Evolutionary conservation across 1,140 invertebrate genomes (phyloP).

Genomic region (Megalonaias nervosa): DNA sequence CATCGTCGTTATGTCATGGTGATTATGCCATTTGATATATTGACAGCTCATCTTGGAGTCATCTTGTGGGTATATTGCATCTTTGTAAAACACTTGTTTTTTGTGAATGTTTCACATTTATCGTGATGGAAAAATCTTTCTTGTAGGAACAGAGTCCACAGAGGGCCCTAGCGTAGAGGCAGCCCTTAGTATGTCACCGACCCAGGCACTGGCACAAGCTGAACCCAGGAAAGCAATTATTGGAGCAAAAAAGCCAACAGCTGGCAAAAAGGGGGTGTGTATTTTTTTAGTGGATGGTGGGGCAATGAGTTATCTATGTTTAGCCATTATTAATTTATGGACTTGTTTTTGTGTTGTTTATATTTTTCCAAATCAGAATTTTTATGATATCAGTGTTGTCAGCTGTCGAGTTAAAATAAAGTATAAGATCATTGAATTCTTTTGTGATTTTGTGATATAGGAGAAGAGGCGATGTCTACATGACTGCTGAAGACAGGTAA

Average conservation of each 20-base stretch:
- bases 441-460: too few relatives aligned
- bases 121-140: too few relatives aligned
- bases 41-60: too few relatives aligned
- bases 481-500: too few relatives aligned
- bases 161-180: conserved; percentile 74
- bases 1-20: too few relatives aligned
- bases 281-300: neutral
- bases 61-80: too few relatives aligned
- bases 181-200: conserved; percentile 70
- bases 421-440: too few relatives aligned
- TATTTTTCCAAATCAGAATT: neutral
- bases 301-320: too few relatives aligned
- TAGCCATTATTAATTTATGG: neutral
- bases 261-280: conserved; percentile 70
- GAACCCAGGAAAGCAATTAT: conserved; percentile 82
- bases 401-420: neutral
- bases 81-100: too few relatives aligned
- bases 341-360: conserved; percentile 14
- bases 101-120: too few relatives aligned
- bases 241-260: conserved; percentile 73
- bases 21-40: too few relatives aligned
- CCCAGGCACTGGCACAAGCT: conserved; percentile 60
- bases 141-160: conserved; percentile 36
- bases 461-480: too few relatives aligned
- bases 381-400: neutral